Conservation (phyloP, 1,140 invertebrate species). For the Pogonus chalceus region DNA sequence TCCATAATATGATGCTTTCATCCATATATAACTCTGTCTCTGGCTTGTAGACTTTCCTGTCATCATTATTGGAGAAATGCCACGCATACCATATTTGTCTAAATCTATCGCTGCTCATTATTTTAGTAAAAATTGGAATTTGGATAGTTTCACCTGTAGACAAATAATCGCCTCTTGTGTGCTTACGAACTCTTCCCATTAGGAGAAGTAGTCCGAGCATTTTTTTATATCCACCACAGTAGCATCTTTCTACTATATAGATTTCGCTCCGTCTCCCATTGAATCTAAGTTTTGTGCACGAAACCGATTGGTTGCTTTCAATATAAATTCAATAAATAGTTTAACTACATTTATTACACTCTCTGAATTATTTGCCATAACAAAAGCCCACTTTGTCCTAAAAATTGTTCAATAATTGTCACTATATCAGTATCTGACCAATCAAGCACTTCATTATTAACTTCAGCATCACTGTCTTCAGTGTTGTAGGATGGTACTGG, state of each 20-base stretch:
- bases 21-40: slow-evolving; percentile 21
- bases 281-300: slow-evolving; percentile 7
- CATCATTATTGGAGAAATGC: slow-evolving; percentile 22
- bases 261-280: slow-evolving; percentile 15
- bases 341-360: no score
- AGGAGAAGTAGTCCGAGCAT: slow-evolving; percentile 21
- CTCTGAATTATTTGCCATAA: no score
- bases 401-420: no score
- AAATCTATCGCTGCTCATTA: slow-evolving; percentile 22
- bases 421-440: no score
- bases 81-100: slow-evolving; percentile 18
- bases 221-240: slow-evolving; percentile 21
- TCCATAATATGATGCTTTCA: slow-evolving; percentile 20
- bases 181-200: slow-evolving; percentile 21
- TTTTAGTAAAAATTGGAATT: slow-evolving; percentile 23
- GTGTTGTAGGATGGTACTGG: no score
- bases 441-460: no score
- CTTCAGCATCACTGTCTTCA: no score
- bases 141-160: slow-evolving; percentile 19
- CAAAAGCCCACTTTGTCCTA: no score
- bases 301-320: slow-evolving; percentile 9
- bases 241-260: slow-evolving; percentile 17
- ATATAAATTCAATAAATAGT: slow-evolving; percentile 14
- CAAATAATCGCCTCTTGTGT: slow-evolving; percentile 25
- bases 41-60: slow-evolving; percentile 20